Evolutionary conservation across 2,797 vertebrate species (phyloP), one percentile per base, ranked within the genome.

Genomic region (Acropternis orthonyx): DNA sequence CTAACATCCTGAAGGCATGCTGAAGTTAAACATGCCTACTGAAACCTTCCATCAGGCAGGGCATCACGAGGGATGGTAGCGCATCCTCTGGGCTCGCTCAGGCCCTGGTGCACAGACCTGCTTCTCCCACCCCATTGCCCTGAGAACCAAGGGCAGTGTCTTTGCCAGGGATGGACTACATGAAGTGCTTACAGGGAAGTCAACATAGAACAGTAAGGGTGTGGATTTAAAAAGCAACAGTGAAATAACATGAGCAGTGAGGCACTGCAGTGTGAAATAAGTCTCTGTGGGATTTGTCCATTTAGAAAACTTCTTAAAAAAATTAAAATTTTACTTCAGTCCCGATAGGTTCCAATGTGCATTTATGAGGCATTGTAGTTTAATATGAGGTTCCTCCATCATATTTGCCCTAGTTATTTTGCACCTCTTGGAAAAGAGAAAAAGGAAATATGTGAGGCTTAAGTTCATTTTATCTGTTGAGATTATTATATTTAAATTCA

Each of bases 401-500:
- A 30, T 36, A 73, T 72, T 68, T 78, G 12, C 56, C 55, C 8
- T 27, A 39, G 32, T 65, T 14, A 34, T 73, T 92, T 89, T 84
- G 26, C 30, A 84, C 22, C 15, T 91, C 58, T 62, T 41, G 21
- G 61, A 87, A 78, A 62, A 90, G 23, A 73, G 14, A 63, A 85
- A 88, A 26, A 74, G 10, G 69, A 85, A 55, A 75, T 58, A 34
- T 34, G 14, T 24, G 6, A 27, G 21, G 48, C 46, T 92, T 86
- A 52, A 41, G 14, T 75, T 89, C 46, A 51, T 65, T 81, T 88
- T 77, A 12, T 59, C 52, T 95, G 80, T 52, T 52, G 58, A 75
- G 54, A 69, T 82, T 79, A 43, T 20, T 72, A 7, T 74, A 39
- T 78, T 76, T 68, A n/a, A 78, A 78, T 88, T 78, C 69, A 93